Percentiles rank a stretch among this genome's conserved stretches.
Conservation (phyloP, 92 coral and sea anemone species). For the Epizoanthus stellaris region DNA sequence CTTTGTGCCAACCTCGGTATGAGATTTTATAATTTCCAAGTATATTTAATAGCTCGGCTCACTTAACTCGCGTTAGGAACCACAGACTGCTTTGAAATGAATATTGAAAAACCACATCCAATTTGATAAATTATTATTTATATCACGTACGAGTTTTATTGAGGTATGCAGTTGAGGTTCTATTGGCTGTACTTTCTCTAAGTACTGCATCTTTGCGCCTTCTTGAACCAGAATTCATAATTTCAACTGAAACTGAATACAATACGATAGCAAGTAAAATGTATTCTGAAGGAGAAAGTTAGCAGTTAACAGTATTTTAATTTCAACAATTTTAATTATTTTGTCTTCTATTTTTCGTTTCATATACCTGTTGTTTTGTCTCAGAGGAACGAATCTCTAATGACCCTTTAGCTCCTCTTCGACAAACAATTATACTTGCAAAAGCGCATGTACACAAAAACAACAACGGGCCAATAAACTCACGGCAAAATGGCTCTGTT, state of each 20-base stretch:
- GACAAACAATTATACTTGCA: slow-evolving; percentile 54
- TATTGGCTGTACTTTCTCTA: neutral
- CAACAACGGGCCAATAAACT: slow-evolving; percentile 68
- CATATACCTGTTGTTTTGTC: slow-evolving; percentile 58
- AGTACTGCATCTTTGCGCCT: neutral
- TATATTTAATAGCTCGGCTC: slow-evolving; percentile 28
- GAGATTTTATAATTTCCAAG: slow-evolving; percentile 18
- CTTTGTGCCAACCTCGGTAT: slow-evolving; percentile 19
- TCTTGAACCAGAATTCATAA: neutral
- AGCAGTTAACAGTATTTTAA: neutral
- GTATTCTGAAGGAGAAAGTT: neutral
- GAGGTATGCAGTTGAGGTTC: neutral
- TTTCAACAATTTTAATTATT: neutral
- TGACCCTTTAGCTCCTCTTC: slow-evolving; percentile 74
- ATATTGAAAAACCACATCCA: slow-evolving; percentile 6
- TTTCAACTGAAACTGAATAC: neutral
- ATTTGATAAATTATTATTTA: neutral
- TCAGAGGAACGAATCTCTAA: slow-evolving; percentile 59
- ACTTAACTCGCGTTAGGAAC: slow-evolving; percentile 40
- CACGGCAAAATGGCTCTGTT: slow-evolving; percentile 57
- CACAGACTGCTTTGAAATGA: slow-evolving; percentile 13
- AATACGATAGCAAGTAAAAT: neutral
- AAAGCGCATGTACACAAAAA: slow-evolving; percentile 37
- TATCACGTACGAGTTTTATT: slow-evolving; percentile 11
- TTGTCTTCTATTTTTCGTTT: neutral